Base-by-base conservation (phyloP, 2,113 vertebrate genomes). In the Grallaria varia region DNA sequence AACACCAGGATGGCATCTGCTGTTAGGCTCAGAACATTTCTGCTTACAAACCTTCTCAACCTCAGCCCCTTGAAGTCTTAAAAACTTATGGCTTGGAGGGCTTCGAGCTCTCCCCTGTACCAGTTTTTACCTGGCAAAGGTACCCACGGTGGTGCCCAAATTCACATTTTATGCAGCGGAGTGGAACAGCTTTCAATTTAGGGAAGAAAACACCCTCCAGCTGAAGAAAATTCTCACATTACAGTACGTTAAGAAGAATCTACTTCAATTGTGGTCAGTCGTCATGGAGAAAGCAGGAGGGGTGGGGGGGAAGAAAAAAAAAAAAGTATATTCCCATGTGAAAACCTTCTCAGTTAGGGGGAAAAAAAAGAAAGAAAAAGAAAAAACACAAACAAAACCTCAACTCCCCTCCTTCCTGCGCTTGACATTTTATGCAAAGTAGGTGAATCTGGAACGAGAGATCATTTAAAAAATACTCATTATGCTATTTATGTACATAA, bases 221-320 rank as follows among this genome's bases (percentile, higher is more conserved):
- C 97, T 97, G 97, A 98, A 98, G 97, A 98, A 97, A 98, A 98
- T 97, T 98, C 98, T 98, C 98, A 97, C 98, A 97, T 98, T 98
- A 97, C 98, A 98, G 92, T 94, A 97, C 72, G 97, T 98, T 97
- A 95, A 96, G 97, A 97, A 96, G 96, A 98, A 97, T 96, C 95
- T 97, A 97, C 98, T 98, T 97, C 97, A 98, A 84, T 98, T 98
- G 98, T 97, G 98, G 98, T 98, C 97, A 97, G 96, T 98, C 98
- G 97, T 97, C 97, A 98, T 97, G 96, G 97, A 98, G 93, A 92
- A 88, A 80, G 62, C 12, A 67, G 56, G 28, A 39, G 52, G 23
- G 56, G 37, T 24, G 2, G 5, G n/a, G n/a, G n/a, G n/a, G n/a
- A n/a, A n/a, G n/a, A n/a, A 1, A 37, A 72, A 76, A 28, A 27